A percentile compares a stretch with the other conserved stretches of the same genome.
phyloP scores from a whole-genome alignment of 2,797 vertebrate species.

The Typhlichthys eigenmanni region DNA sequence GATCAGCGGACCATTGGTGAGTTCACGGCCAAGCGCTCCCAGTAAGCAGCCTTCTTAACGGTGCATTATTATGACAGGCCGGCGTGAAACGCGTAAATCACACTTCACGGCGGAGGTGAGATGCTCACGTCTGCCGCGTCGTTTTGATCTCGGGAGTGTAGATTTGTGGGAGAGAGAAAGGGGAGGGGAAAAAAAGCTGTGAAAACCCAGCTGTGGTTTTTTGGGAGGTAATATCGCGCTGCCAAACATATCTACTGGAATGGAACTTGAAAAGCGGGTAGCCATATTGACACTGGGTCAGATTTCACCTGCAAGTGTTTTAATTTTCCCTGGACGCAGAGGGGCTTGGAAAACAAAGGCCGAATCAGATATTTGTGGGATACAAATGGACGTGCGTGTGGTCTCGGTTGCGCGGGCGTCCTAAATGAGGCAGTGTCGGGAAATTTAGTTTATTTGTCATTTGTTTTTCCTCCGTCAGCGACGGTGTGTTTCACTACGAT shows the following conservation, averaged over 20 bases:
- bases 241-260: slow-evolving; percentile 32
- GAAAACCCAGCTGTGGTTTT: slow-evolving; percentile 22
- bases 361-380: slow-evolving; percentile 5
- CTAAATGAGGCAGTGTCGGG: neutral
- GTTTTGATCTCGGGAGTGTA: slow-evolving; percentile 33
- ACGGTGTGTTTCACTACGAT: neutral
- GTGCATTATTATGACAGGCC: slow-evolving; percentile 34
- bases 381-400: slow-evolving; percentile 17
- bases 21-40: slow-evolving; percentile 27
- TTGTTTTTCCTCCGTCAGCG: neutral
- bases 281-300: slow-evolving; percentile 41
- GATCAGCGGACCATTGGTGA: slow-evolving; percentile 70
- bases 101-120: slow-evolving; percentile 33
- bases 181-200: slow-evolving; percentile 26
- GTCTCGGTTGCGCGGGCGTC: slow-evolving; percentile 2
- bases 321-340: slow-evolving; percentile 17
- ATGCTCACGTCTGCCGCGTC: slow-evolving; percentile 16
- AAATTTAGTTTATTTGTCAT: slow-evolving; percentile 4
- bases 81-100: slow-evolving; percentile 52
- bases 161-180: slow-evolving; percentile 12
- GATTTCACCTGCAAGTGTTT: slow-evolving; percentile 34
- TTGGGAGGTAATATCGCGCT: slow-evolving; percentile 1
- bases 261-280: slow-evolving; percentile 14
- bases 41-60: neutral
- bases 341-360: slow-evolving; percentile 31